These are phyloP conservation scores for Daphoenositta chrysoptera DNA, from an alignment of 2,113 vertebrate genomes.

Conservation along the genomic window DNA sequence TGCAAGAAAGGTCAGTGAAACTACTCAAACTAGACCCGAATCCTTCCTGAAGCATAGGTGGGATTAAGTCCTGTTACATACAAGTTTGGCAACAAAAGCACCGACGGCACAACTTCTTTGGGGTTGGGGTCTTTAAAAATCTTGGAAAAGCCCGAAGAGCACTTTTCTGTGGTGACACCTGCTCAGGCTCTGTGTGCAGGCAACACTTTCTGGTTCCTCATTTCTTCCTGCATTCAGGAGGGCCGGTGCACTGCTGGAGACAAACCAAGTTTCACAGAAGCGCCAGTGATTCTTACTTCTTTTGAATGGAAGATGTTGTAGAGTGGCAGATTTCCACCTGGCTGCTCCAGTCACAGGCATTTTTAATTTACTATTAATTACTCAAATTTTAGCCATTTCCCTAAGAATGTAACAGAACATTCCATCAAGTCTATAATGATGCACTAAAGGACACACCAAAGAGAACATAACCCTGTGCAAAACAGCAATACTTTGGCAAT, in stretches of 20 bases:
- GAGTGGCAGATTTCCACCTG: neutral
- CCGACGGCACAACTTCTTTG: neutral
- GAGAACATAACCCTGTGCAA: neutral
- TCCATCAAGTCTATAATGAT: neutral
- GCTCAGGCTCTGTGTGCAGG: neutral
- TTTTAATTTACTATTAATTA: neutral
- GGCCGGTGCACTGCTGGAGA: neutral
- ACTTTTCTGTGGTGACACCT: neutral
- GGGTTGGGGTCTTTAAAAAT: neutral
- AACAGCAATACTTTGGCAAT: neutral
- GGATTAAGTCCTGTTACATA: fast-evolving
- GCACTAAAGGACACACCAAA: neutral
- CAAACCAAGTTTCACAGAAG: neutral
- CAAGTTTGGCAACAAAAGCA: neutral
- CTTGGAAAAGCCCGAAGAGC: neutral
- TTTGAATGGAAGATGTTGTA: neutral
- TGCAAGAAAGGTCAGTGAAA: neutral
- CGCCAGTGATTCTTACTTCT: neutral
- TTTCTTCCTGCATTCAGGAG: neutral
- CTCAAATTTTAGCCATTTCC: neutral
- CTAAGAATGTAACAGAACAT: neutral
- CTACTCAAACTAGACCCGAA: neutral
- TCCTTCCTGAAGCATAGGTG: neutral
- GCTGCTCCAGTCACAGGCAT: neutral
- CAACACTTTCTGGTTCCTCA: neutral